A percentile compares a stretch with the other conserved stretches of the same genome.
Conservation (phyloP, 2,113 vertebrate species). For the Mixornis gularis region DNA sequence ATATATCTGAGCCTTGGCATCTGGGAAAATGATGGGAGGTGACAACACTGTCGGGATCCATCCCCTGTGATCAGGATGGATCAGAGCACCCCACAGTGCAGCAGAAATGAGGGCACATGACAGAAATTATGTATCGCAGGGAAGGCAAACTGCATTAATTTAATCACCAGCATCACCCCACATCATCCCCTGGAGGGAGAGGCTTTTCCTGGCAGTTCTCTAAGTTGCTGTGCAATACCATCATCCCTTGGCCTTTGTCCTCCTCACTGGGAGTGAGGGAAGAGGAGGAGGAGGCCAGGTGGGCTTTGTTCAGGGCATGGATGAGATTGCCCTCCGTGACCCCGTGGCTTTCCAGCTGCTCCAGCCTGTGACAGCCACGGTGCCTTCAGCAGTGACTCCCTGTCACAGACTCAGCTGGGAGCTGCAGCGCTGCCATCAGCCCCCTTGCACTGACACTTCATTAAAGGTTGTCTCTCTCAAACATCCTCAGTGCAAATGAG, state of each 20-base stretch:
- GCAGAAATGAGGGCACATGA: not conserved
- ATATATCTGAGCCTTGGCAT: not conserved
- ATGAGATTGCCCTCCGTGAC: accelerated
- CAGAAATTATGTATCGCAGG: accelerated
- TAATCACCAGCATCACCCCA: accelerated
- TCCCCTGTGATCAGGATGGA: not conserved
- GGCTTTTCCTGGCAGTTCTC: not conserved
- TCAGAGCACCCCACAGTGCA: not conserved
- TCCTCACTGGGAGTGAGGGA: not conserved
- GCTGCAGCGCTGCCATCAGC: not conserved
- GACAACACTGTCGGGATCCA: not conserved
- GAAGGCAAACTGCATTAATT: not conserved
- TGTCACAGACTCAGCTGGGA: not conserved
- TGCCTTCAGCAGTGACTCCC: not conserved
- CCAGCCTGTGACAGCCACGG: accelerated
- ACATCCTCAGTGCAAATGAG: accelerated
- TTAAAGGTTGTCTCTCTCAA: not conserved
- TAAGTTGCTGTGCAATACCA: not conserved
- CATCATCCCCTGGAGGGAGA: not conserved
- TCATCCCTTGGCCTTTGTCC: not conserved
- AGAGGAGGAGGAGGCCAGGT: not conserved
- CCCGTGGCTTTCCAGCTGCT: not conserved
- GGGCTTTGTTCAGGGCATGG: accelerated
- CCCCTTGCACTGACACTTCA: accelerated
- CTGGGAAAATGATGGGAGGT: not conserved